A percentile compares a stretch with the other conserved stretches of the same genome.
phyloP scores from a whole-genome alignment of 2,113 vertebrate species.

The Mirounga angustirostris region DNA sequence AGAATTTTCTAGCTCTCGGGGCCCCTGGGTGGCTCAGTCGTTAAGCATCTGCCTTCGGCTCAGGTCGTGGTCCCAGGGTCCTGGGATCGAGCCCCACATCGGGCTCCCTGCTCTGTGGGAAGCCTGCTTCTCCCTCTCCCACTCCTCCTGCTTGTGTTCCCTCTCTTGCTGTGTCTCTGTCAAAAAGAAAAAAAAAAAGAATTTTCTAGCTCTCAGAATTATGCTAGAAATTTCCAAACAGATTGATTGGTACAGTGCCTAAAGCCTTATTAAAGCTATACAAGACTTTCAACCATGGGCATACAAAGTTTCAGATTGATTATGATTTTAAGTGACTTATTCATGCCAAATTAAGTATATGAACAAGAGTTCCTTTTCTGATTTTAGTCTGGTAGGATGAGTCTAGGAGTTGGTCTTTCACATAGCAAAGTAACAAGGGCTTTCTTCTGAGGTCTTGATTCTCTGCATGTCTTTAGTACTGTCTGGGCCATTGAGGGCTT shows the following conservation, averaged over 20 bases:
- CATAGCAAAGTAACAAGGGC: neutral
- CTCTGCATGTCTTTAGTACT: neutral
- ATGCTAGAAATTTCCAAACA: slow-evolving; percentile 56
- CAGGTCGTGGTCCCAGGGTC: no score
- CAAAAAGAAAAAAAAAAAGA: neutral
- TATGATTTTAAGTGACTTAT: slow-evolving; percentile 46
- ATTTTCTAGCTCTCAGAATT: slow-evolving; percentile 55
- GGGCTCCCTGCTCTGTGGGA: no score
- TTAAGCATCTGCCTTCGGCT: no score
- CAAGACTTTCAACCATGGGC: neutral
- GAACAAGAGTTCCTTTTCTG: neutral
- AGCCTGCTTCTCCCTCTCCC: no score
- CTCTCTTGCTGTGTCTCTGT: no score
- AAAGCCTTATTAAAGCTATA: neutral
- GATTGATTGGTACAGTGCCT: neutral
- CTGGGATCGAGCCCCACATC: no score
- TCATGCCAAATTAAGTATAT: neutral
- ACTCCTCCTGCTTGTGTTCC: no score
- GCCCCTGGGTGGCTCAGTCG: no score
- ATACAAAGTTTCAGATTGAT: slow-evolving; percentile 19
- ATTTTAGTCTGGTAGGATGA: slow-evolving; percentile 12
- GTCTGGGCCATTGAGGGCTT: neutral
- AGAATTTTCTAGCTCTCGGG: slow-evolving; percentile 56
- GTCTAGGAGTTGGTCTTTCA: neutral
- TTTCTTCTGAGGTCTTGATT: neutral